Evolutionary conservation across 2,113 vertebrate genomes (phyloP), one percentile per base, ranked within the genome.

Genomic region (Eublepharis macularius): DNA sequence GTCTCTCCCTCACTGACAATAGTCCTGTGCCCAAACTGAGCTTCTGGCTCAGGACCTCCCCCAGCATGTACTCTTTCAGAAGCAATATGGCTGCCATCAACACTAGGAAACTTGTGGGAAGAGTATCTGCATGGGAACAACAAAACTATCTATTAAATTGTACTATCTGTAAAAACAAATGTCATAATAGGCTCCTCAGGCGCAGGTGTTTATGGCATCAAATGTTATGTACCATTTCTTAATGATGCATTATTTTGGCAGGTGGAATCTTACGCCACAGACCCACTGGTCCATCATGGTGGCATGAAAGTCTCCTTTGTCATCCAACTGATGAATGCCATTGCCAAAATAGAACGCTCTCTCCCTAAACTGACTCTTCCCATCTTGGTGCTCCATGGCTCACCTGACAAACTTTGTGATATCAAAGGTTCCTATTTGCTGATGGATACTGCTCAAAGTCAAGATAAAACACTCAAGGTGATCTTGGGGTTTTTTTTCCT

Each of bases 401-500:
- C 97, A 0, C 94, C 91, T 0, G 99, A 99, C 95, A 98, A 97
- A 91, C 97, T 99, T 65, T 99, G 98, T 0, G 97, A 99, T 84
- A 97, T 98, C 95, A 94, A 88, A 86, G 99, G 99, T 12, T 98
- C 99, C 47, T 97, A 96, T 45, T 88, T 98, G 47, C 97, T 99
- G 96, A 96, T 97, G 92, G 97, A 98, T 29, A 96, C 95, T 0
- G 95, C 97, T 66, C 93, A 89, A 47, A 98, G 97, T 85, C 91
- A 96, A 32, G 98, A 99, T 96, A 99, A 99, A 92, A 98, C 97
- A 0, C 81, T 99, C 32, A 98, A 98, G 98, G 99, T 99, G 85
- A 91, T 65, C 14, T 79, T 85, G 73, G 41, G 49, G 70, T 16
- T 5, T 8, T 11, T 63, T 75, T n/a, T 86, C 68, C 79, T 34